These are phyloP conservation scores for Acipenser ruthenus DNA, from an alignment of 2,797 vertebrate species.

Conservation along the genomic window DNA sequence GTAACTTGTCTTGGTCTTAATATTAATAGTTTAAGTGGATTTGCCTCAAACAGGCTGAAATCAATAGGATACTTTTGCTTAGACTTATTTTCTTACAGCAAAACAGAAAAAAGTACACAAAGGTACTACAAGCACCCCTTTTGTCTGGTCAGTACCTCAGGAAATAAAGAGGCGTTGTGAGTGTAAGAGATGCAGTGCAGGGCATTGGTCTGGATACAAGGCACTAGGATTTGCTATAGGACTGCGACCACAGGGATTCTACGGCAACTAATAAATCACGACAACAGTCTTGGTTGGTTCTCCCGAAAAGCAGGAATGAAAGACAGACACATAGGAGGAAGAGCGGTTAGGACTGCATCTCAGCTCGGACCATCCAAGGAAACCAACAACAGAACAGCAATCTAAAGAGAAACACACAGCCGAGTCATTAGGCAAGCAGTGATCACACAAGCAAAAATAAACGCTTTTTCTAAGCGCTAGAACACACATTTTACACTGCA, in stretches of 20 bases:
- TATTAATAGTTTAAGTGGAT: too few relatives aligned
- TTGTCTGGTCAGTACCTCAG: too few relatives aligned
- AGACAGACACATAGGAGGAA: conserved; percentile 24
- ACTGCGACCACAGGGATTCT: conserved; percentile 30
- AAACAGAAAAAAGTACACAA: too few relatives aligned
- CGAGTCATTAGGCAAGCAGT: not conserved
- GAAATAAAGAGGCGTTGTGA: conserved; percentile 13
- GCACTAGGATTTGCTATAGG: conserved; percentile 67
- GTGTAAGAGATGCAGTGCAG: conserved; percentile 43
- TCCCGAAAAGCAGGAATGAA: conserved; percentile 27
- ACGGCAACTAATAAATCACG: conserved; percentile 22
- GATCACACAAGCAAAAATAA: not conserved
- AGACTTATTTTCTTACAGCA: too few relatives aligned
- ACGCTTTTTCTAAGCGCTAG: too few relatives aligned
- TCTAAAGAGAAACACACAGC: conserved; percentile 44
- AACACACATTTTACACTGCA: too few relatives aligned
- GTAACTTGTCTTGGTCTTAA: too few relatives aligned
- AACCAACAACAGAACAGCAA: conserved; percentile 94
- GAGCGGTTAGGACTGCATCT: conserved; percentile 82
- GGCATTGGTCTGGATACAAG: conserved; percentile 55
- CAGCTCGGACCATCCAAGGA: conserved; percentile 87
- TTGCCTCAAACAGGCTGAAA: too few relatives aligned
- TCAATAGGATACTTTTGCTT: too few relatives aligned
- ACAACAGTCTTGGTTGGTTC: conserved; percentile 27
- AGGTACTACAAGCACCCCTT: too few relatives aligned